Conservation (phyloP, 2,113 vertebrate species). For the Crypturellus undulatus region DNA sequence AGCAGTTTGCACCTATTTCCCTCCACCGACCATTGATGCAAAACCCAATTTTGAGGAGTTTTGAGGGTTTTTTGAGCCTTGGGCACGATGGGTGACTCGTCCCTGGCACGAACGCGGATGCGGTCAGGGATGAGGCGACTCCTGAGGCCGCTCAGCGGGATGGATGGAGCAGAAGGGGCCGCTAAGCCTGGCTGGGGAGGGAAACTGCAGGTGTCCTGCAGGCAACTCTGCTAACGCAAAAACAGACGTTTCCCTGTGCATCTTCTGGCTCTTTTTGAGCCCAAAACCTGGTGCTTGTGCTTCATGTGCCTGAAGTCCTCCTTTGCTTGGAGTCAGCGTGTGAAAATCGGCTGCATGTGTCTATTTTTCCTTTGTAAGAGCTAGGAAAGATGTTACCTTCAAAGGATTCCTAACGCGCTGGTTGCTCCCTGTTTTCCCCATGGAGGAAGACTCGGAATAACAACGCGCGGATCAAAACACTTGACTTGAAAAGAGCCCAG, state of each 20-base stretch:
- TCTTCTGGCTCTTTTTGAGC: background rate
- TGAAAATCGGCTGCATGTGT: background rate
- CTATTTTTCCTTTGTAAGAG: background rate
- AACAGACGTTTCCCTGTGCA: accelerated
- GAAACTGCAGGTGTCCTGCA: background rate
- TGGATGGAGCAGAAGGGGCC: accelerated
- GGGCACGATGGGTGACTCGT: background rate
- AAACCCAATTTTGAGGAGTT: background rate
- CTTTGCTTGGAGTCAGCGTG: background rate
- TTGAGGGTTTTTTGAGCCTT: background rate
- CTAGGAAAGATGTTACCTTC: background rate
- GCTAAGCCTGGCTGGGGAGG: background rate
- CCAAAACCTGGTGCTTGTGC: accelerated
- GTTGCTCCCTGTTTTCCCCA: background rate
- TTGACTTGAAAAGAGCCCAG: background rate
- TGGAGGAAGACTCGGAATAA: background rate
- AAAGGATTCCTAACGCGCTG: background rate
- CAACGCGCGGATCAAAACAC: slow-evolving; percentile 12
- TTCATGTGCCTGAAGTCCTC: background rate
- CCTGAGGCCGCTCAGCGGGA: background rate
- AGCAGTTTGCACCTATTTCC: background rate
- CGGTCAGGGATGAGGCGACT: background rate
- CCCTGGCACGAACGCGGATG: accelerated
- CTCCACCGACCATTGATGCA: background rate
- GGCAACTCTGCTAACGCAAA: background rate